Base-by-base conservation (phyloP, 2,113 vertebrate species). In the Pomatostomus ruficeps region DNA sequence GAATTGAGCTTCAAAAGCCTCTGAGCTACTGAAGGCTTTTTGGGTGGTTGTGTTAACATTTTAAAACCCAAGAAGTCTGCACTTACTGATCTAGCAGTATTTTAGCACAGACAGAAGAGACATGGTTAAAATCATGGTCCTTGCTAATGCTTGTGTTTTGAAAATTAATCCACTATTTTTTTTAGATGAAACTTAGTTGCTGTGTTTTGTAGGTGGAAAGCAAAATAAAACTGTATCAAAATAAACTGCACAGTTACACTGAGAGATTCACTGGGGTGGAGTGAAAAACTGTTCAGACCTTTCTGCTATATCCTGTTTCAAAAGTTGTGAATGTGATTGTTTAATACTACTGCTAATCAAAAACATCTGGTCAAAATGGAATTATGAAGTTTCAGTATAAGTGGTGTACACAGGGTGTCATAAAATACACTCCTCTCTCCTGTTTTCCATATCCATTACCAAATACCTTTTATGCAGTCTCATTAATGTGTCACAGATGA, bases 1-100 rank as follows among this genome's bases (percentile, higher is more conserved):
- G 17, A 65, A 28, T n/a, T 62, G 67, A 65, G 45, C 18, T 65
- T 57, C 62, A 72, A 74, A 40, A 58, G 25, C 33, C 35, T 52
- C 26, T 42, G 25, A 83, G 58, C 11, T 17, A 6, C n/a, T 42
- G 66, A 36, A 57, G 16, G 33, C 14, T 88, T 79, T 85, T 38
- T 74, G 35, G 13, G 49, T 22, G 16, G 46, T 54, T 0, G 0
- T 19, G 23, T 42, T 58, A 71, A 17, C 2, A 0, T 46, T 67
- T 91, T 94, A 40, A 78, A 43, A n/a, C 24, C 20, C 31, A 42
- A 33, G 35, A n/a, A 82, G 24, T 74, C 26, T 6, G n/a, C 24
- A 9, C 42, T 88, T 68, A 49, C 23, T 88, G 31, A 22, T 57
- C 45, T 38, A 3, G 48, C 55, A 38, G 26, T 54, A 28, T 65